Base-by-base conservation (phyloP, 2,797 vertebrate species). In the Limosa lapponica region DNA sequence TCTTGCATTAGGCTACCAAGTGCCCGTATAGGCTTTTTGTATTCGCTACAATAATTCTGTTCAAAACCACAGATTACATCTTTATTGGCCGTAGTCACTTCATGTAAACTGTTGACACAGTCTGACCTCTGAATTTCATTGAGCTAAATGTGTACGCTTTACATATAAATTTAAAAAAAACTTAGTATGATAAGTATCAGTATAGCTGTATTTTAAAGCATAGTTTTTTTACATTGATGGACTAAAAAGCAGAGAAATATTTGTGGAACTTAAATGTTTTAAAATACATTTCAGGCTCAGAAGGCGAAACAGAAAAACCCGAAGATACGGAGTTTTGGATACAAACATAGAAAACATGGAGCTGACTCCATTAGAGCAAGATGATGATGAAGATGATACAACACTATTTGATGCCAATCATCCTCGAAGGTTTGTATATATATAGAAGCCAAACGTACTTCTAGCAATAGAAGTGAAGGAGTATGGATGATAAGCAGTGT, bases 271-370 rank as follows among this genome's bases (percentile, higher is more conserved):
- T 54, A 58, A 54, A 55, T 72, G 8, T 91, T 83, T 86, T 66
- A 67, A 91, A 94, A 92, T 93, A n/a, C 49, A 2, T 97, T 98
- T 94, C 91, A 98, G 98, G 51, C 96, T 98, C 90, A 97, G 98
- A 96, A 97, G 97, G 92, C 97, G 93, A 95, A 98, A 97, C 89
- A 98, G 97, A 72, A 98, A 98, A 94, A 98, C 98, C 0, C 96
- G 98, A 73, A 96, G 96, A 64, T 98, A 98, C 0, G 98, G 98
- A 43, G 98, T 98, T 95, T 94, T 98, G 97, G 98, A 98, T 67
- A 98, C 97, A 18, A 98, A 98, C 93, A 96, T 98, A 97, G 98
- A 98, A 96, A 98, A 98, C 84, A 98, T 98, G 98, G 98, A 98
- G 52, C 86, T 98, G 93, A 98, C 98, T 8, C 98, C 98, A 1